Percentiles rank a stretch among this genome's conserved stretches.
These are phyloP conservation scores for Toxotes lorentzi DNA, from an alignment of 2,797 vertebrate genomes.

Conservation along the genomic window DNA sequence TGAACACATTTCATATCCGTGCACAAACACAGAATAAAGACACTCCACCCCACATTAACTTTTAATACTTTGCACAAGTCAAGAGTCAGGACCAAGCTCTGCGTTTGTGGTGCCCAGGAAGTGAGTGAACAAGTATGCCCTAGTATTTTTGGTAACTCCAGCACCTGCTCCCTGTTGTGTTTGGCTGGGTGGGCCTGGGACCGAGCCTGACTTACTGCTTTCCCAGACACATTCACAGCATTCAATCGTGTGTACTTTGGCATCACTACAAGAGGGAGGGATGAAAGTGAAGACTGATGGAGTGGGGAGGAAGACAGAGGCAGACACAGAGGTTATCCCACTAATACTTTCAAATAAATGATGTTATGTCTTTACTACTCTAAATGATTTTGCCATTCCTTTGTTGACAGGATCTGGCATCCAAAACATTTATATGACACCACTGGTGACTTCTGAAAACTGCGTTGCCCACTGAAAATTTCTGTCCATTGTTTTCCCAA, in stretches of 20 bases:
- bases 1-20: neutral
- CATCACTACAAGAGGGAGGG: constrained; percentile 7
- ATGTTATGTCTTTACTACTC: neutral
- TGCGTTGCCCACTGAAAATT: neutral
- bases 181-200: constrained; percentile 41
- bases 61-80: constrained; percentile 5
- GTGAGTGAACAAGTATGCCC: constrained; percentile 22
- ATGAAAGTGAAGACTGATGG: neutral
- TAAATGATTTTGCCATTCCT: neutral
- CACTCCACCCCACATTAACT: neutral
- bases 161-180: constrained; percentile 69
- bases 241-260: constrained; percentile 68
- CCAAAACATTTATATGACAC: neutral
- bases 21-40: neutral
- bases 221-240: constrained; percentile 66
- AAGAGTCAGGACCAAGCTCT: constrained; percentile 4
- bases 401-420: neutral
- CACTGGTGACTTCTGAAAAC: neutral
- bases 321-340: neutral
- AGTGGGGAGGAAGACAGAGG: neutral
- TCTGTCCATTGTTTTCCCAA: neutral
- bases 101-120: constrained; percentile 26
- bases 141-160: constrained; percentile 63
- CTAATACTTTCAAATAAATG: neutral
- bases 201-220: constrained; percentile 34